Evolutionary conservation across 2,113 vertebrate species (phyloP).

Genomic region (Tyrannus savana): DNA sequence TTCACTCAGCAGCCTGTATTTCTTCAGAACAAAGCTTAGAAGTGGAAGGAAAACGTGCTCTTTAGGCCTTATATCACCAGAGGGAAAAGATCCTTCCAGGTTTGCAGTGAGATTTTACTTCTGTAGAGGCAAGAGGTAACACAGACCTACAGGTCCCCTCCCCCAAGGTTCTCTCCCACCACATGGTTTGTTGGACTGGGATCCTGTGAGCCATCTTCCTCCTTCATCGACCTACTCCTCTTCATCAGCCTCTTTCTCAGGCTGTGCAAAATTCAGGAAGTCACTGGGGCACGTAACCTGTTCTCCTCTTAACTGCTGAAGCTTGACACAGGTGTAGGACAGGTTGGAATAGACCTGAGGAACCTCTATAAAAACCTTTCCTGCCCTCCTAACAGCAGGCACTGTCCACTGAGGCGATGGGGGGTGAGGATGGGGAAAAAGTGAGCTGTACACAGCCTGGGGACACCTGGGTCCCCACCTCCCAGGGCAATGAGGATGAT

Average conservation of each 20-base stretch:
- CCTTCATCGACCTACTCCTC: rapidly evolving
- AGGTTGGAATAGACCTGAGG: neutral
- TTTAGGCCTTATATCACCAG: neutral
- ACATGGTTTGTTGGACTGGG: too few relatives aligned
- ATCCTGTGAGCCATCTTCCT: neutral
- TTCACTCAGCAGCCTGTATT: neutral
- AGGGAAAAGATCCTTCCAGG: rapidly evolving
- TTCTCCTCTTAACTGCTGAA: neutral
- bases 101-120: neutral
- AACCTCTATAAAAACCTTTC: too few relatives aligned
- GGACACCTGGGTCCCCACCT: neutral
- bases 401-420: rapidly evolving
- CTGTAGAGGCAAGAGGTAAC: neutral
- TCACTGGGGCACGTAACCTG: rapidly evolving
- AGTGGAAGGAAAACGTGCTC: neutral
- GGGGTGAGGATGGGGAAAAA: too few relatives aligned
- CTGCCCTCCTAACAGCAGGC: neutral
- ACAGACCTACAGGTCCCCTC: neutral
- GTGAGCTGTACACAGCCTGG: neutral
- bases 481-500: rapidly evolving
- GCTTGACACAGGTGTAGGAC: too few relatives aligned
- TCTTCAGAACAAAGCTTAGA: neutral
- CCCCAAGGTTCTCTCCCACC: neutral
- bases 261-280: rapidly evolving
- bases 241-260: neutral